phyloP scores from a whole-genome alignment of 64 coral and sea anemone genomes.

The Montipora cactus region DNA sequence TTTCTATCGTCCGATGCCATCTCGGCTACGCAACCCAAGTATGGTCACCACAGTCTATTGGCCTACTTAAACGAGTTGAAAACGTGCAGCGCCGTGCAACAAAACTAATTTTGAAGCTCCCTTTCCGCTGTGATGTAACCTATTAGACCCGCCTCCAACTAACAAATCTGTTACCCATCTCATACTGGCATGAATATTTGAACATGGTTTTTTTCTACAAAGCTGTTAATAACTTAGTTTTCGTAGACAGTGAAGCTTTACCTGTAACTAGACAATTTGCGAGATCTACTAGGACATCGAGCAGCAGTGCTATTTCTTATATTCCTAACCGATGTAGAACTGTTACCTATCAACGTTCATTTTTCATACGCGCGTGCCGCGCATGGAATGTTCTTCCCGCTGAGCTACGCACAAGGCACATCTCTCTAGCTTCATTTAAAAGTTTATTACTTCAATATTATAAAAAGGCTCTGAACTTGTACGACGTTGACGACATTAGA shows the following conservation, averaged over 20 bases:
- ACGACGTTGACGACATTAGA: too few species aligned
- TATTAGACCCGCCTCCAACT: constrained; percentile 50
- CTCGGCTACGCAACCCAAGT: constrained; percentile 57
- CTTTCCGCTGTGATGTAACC: constrained; percentile 38
- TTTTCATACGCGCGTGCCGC: too few species aligned
- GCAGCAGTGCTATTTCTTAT: too few species aligned
- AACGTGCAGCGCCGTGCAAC: constrained; percentile 39
- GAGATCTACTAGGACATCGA: too few species aligned
- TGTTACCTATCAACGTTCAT: too few species aligned
- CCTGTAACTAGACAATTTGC: too few species aligned
- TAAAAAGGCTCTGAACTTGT: too few species aligned
- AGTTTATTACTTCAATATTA: too few species aligned
- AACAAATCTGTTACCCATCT: constrained; percentile 49
- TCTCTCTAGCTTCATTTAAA: too few species aligned
- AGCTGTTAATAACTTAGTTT: constrained; percentile 36
- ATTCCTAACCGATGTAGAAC: too few species aligned
- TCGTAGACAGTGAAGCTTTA: neutral
- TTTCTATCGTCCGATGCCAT: constrained; percentile 32
- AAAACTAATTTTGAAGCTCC: constrained; percentile 46
- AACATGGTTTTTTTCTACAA: constrained; percentile 42
- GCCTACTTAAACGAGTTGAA: constrained; percentile 45
- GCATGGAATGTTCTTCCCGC: too few species aligned
- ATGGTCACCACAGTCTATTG: constrained; percentile 66
- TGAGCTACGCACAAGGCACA: too few species aligned
- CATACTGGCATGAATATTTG: constrained; percentile 69